phyloP scores from a whole-genome alignment of 1,140 invertebrate genomes.

The Carcinoscorpius rotundicauda region DNA sequence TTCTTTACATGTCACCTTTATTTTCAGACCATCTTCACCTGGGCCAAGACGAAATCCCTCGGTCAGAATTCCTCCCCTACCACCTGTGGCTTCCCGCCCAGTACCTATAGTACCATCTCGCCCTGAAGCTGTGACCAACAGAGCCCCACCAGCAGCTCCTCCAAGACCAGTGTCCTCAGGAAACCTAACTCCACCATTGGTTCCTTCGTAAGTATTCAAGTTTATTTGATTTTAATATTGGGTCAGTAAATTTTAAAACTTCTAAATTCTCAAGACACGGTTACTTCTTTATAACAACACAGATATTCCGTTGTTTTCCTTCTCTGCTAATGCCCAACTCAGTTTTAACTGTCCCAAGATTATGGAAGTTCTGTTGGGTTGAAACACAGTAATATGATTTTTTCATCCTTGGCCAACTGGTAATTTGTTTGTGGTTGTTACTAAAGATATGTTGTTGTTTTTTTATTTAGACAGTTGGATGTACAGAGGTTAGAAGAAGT shows the following conservation, averaged over 20 bases:
- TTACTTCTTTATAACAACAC: not conserved
- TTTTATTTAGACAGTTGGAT: too few species aligned
- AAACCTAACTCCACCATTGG: slow-evolving; percentile 63
- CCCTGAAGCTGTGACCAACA: slow-evolving; percentile 31
- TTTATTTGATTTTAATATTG: too few species aligned
- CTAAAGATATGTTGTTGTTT: too few species aligned
- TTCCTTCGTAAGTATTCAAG: slow-evolving; percentile 75
- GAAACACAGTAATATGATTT: not conserved
- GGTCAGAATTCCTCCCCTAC: slow-evolving; percentile 11
- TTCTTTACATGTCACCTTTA: too few species aligned
- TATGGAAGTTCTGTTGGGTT: not conserved
- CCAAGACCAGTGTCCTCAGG: slow-evolving; percentile 27
- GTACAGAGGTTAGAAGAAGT: too few species aligned
- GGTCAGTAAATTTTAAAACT: too few species aligned
- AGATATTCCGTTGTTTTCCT: not conserved
- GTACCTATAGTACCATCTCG: slow-evolving; percentile 27
- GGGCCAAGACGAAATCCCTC: slow-evolving; percentile 5
- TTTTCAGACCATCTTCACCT: too few species aligned
- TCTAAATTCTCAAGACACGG: too few species aligned
- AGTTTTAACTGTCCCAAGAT: not conserved
- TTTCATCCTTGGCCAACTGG: not conserved
- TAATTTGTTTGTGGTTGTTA: too few species aligned
- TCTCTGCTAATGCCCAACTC: not conserved
- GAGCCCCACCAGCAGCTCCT: slow-evolving; percentile 37
- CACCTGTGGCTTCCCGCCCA: not conserved